Conservation (phyloP, 2,888 invertebrate species). For the Lasioglossum vierecki region DNA sequence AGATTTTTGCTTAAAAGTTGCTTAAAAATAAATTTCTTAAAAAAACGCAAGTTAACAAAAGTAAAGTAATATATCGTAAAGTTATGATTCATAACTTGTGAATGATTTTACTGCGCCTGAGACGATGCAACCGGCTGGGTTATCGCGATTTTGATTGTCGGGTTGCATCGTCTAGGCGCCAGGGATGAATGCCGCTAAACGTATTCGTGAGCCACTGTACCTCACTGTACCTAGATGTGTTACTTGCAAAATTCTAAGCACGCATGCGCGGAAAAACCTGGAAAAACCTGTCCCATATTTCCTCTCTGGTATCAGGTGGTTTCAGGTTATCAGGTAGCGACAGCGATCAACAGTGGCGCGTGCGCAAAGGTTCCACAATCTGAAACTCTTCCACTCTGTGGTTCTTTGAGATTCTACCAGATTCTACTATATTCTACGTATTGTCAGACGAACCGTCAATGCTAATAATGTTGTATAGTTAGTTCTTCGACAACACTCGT, state of each 20-base stretch:
- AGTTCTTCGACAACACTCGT: neutral
- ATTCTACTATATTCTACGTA: too few relatives aligned
- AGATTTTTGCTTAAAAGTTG: neutral
- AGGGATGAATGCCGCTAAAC: neutral
- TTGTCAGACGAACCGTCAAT: neutral
- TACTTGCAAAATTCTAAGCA: neutral
- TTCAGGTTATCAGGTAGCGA: neutral
- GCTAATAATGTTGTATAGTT: neutral
- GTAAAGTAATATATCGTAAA: neutral
- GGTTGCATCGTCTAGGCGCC: constrained; percentile 18
- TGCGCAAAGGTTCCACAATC: neutral
- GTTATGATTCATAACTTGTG: too few relatives aligned
- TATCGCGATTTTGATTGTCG: neutral
- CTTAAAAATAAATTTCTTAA: neutral
- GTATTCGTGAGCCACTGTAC: neutral
- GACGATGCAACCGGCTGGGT: neutral
- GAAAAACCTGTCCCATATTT: neutral
- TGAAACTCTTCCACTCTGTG: neutral
- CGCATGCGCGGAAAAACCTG: neutral
- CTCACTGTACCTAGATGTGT: neutral
- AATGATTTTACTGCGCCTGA: neutral
- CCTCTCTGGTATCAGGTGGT: too few relatives aligned
- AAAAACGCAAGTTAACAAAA: neutral
- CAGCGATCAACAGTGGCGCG: neutral
- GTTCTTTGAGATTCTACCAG: neutral